Percentiles rank a stretch among this genome's conserved stretches.
Evolutionary conservation across 2,888 invertebrate genomes (phyloP).

Genomic region (Sympetrum striolatum): DNA sequence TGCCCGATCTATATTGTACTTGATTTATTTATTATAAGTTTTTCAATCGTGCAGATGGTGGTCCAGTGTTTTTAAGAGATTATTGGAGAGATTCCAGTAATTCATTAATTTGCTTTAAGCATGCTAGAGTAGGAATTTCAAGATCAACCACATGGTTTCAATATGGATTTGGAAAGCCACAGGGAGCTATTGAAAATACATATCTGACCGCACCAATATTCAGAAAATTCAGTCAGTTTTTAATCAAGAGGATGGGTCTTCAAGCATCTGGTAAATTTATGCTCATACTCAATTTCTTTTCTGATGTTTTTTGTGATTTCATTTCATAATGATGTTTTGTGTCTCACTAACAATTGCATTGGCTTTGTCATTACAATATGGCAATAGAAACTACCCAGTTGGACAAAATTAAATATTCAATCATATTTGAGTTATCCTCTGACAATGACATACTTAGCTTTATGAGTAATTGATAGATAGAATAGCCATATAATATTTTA

Average conservation of each 20-base stretch:
- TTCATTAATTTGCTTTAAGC: constrained; percentile 57
- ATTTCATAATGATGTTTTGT: too few relatives aligned
- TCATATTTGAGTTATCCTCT: too few relatives aligned
- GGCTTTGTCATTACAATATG: too few relatives aligned
- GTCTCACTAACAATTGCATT: too few relatives aligned
- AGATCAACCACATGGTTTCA: constrained; percentile 60
- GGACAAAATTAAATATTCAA: too few relatives aligned
- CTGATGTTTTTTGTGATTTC: too few relatives aligned
- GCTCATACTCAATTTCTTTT: too few relatives aligned
- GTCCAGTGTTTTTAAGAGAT: constrained; percentile 51
- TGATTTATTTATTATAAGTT: neutral
- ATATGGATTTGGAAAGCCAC: constrained; percentile 60
- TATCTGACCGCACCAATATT: constrained; percentile 51
- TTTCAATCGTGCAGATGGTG: constrained; percentile 48
- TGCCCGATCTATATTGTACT: too few relatives aligned
- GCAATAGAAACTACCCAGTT: too few relatives aligned
- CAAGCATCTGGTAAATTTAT: neutral
- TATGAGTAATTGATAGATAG: too few relatives aligned
- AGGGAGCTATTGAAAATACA: constrained; percentile 56
- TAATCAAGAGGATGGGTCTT: constrained; percentile 49
- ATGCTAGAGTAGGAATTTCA: constrained; percentile 57
- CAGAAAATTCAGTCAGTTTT: constrained; percentile 51
- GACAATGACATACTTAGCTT: too few relatives aligned
- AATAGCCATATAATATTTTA: too few relatives aligned
- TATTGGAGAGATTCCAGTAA: constrained; percentile 55